These are phyloP conservation scores for Columba guinea DNA, from an alignment of 2,797 vertebrate species.

Conservation along the genomic window DNA sequence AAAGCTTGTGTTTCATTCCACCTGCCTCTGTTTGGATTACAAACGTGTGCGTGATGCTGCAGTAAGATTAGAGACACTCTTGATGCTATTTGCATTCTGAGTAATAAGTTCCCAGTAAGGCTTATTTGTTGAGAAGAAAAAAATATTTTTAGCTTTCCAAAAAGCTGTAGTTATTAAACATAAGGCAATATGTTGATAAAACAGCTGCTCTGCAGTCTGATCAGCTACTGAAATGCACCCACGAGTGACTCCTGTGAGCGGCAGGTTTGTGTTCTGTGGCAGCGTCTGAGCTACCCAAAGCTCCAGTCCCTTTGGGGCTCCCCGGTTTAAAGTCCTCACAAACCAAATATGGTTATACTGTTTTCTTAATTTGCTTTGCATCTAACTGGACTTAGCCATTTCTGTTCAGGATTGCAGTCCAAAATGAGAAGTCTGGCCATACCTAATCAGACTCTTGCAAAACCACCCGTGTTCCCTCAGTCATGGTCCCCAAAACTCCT, in stretches of 20 bases:
- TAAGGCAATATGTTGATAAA: background rate
- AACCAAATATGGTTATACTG: rapidly evolving
- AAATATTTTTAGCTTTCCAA: background rate
- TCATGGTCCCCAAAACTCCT: background rate
- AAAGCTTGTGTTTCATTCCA: background rate
- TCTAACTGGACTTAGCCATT: background rate
- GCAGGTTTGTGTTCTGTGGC: background rate
- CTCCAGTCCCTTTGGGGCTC: background rate
- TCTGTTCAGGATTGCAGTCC: background rate
- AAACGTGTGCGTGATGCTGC: background rate
- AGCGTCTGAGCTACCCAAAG: background rate
- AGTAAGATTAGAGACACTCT: background rate
- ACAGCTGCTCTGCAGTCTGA: background rate
- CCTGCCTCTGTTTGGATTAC: background rate
- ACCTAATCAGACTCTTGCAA: background rate
- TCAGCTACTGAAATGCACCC: background rate
- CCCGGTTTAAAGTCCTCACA: background rate
- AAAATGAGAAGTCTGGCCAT: background rate
- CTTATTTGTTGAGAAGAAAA: background rate
- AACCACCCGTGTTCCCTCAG: background rate
- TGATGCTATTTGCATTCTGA: background rate
- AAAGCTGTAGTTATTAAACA: background rate
- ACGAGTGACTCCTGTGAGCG: background rate
- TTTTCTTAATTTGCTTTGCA: background rate
- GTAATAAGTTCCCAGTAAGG: background rate